Percentiles rank a stretch among this genome's conserved stretches.
These are phyloP conservation scores for Onthophagus taurus DNA, from an alignment of 1,140 invertebrate species.

Conservation along the genomic window DNA sequence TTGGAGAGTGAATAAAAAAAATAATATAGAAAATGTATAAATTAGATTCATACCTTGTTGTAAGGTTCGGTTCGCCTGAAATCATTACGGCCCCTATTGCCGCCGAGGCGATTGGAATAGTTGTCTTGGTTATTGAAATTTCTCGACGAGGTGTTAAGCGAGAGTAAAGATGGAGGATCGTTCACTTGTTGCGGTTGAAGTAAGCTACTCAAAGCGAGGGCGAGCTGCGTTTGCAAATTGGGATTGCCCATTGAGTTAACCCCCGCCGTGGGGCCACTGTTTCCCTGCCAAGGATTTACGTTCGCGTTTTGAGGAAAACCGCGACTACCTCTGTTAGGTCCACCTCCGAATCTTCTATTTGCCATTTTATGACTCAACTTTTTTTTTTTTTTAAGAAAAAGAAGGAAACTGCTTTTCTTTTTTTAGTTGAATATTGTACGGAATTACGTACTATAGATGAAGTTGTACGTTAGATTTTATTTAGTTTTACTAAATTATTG, in stretches of 20 bases:
- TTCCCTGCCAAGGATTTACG: slow-evolving; percentile 35
- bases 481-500: no score
- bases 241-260: slow-evolving; percentile 28
- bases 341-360: slow-evolving; percentile 33
- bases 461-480: no score
- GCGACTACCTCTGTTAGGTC: slow-evolving; percentile 26
- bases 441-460: no score
- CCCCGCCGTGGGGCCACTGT: slow-evolving; percentile 19
- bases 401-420: no score
- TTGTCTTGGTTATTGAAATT: slow-evolving; percentile 32
- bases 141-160: slow-evolving; percentile 33
- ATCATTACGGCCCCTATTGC: slow-evolving; percentile 33
- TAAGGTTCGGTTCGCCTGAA: slow-evolving; percentile 35
- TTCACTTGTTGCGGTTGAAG: slow-evolving; percentile 33
- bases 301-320: slow-evolving; percentile 31
- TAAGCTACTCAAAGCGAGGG: slow-evolving; percentile 35
- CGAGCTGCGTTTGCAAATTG: slow-evolving; percentile 34
- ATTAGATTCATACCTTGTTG: slow-evolving; percentile 31
- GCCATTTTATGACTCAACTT: slow-evolving; percentile 30
- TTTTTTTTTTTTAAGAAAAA: no score
- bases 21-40: no score
- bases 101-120: slow-evolving; percentile 31
- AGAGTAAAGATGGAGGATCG: slow-evolving; percentile 36
- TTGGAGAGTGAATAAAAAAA: no score
- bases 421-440: no score